Percentiles rank a stretch among this genome's conserved stretches.
Conservation (phyloP, 2,797 vertebrate species). For the Etheostoma nigrum region DNA sequence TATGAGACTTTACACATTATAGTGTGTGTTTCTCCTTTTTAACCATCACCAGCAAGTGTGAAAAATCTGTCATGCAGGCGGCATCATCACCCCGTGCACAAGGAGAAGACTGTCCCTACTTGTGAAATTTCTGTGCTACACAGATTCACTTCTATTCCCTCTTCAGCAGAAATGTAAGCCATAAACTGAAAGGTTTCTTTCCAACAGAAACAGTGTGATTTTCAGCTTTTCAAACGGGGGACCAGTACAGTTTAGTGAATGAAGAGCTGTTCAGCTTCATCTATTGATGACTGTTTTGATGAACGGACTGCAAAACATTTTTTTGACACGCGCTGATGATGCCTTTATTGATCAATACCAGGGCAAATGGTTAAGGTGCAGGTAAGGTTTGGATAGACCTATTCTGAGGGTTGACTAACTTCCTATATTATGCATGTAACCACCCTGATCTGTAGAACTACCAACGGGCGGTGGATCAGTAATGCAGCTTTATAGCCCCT, state of each 20-base stretch:
- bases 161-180: constrained; percentile 31
- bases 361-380: constrained; percentile 35
- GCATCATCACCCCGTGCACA: constrained; percentile 44
- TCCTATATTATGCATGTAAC: constrained; percentile 68
- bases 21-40: constrained; percentile 44
- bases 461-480: constrained; percentile 44
- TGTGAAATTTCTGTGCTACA: constrained; percentile 53
- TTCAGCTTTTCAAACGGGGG: constrained; percentile 37
- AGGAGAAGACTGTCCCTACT: constrained; percentile 42
- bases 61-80: constrained; percentile 59
- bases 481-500: constrained; percentile 39
- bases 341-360: constrained; percentile 46
- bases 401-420: constrained; percentile 48
- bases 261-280: constrained; percentile 46
- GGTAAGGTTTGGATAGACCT: constrained; percentile 26
- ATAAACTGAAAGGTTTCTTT: constrained; percentile 31
- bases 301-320: constrained; percentile 52
- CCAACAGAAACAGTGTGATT: constrained; percentile 16
- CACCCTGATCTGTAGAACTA: constrained; percentile 47
- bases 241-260: constrained; percentile 42
- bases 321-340: constrained; percentile 34
- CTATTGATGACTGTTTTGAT: constrained; percentile 60
- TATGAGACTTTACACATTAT: constrained; percentile 18
- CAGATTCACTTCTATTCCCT: constrained; percentile 27
- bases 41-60: constrained; percentile 48